Percentiles rank a stretch among this genome's conserved stretches.
These are phyloP conservation scores for Oscheius onirici DNA, from an alignment of 2,888 invertebrate species.

Conservation along the genomic window DNA sequence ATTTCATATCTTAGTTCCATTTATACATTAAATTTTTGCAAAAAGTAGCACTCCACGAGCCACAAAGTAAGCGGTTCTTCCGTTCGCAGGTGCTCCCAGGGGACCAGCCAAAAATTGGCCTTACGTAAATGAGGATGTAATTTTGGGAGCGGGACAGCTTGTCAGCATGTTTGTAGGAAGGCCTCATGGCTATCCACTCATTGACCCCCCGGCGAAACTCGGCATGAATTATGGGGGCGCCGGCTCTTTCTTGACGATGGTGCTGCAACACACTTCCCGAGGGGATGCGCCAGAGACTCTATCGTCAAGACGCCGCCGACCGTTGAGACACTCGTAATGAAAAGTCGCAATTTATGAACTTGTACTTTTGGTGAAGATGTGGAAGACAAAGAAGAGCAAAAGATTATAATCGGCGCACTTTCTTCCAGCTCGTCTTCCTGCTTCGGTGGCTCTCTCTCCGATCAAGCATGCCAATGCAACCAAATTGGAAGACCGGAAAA, in stretches of 20 bases:
- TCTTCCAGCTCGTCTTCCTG: not conserved
- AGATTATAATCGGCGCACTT: not conserved
- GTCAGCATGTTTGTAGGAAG: slow-evolving; percentile 26
- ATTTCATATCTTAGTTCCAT: not conserved
- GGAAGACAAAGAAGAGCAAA: not conserved
- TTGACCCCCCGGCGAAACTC: slow-evolving; percentile 30
- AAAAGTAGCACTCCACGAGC: too few species aligned
- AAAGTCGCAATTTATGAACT: slow-evolving; percentile 9
- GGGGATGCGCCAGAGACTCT: slow-evolving; percentile 10
- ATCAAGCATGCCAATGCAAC: slow-evolving; percentile 27
- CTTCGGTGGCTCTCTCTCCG: slow-evolving; percentile 11
- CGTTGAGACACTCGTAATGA: not conserved
- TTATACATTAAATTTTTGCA: not conserved
- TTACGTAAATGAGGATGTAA: slow-evolving; percentile 25
- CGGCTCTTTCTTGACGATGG: slow-evolving; percentile 22
- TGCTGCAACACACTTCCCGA: slow-evolving; percentile 29
- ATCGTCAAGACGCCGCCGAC: not conserved
- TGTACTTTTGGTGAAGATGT: not conserved
- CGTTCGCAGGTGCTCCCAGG: slow-evolving; percentile 29
- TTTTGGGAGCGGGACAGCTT: slow-evolving; percentile 23
- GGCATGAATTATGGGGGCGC: slow-evolving; percentile 30
- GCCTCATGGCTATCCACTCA: slow-evolving; percentile 27
- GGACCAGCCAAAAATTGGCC: slow-evolving; percentile 15
- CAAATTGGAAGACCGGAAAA: slow-evolving; percentile 32
- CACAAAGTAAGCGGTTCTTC: too few species aligned